Conservation (phyloP, 1,140 invertebrate genomes). For the Mylabris phalerata region DNA sequence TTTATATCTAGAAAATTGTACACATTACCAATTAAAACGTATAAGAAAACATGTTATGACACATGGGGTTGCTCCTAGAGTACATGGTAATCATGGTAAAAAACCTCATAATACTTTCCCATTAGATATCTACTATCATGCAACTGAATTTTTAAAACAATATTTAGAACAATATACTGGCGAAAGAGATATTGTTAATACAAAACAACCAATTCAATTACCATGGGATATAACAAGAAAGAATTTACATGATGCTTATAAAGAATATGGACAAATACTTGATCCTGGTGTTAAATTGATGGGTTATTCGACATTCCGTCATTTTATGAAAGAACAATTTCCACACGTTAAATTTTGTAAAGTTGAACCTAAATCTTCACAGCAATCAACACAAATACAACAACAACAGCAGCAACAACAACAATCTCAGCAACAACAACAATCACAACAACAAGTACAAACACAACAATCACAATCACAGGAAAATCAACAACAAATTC, state of each 20-base stretch:
- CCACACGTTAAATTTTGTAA: conserved; percentile 69
- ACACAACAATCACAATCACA: conserved; percentile 41
- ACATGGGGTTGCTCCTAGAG: conserved; percentile 66
- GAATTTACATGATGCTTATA: conserved; percentile 65
- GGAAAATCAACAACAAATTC: conserved; percentile 45
- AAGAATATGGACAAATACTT: conserved; percentile 60
- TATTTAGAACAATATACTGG: conserved; percentile 57
- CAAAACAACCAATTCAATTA: conserved; percentile 54
- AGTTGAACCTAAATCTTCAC: conserved; percentile 49
- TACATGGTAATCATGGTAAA: conserved; percentile 73
- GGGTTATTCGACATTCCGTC: conserved; percentile 71
- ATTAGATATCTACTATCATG: conserved; percentile 68
- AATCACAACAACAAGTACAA: conserved; percentile 41
- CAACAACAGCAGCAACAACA: conserved; percentile 43
- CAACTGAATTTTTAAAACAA: conserved; percentile 65
- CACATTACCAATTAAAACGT: conserved; percentile 69
- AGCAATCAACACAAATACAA: conserved; percentile 44
- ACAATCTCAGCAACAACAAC: conserved; percentile 40
- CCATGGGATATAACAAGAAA: conserved; percentile 63
- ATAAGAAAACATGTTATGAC: conserved; percentile 72
- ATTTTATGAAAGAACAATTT: conserved; percentile 76
- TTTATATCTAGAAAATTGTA: conserved; percentile 72
- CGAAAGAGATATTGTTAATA: conserved; percentile 43
- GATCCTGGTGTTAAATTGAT: conserved; percentile 63
- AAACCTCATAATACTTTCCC: conserved; percentile 76